Conservation (phyloP, 1,140 invertebrate genomes). For the Onthophagus taurus region DNA sequence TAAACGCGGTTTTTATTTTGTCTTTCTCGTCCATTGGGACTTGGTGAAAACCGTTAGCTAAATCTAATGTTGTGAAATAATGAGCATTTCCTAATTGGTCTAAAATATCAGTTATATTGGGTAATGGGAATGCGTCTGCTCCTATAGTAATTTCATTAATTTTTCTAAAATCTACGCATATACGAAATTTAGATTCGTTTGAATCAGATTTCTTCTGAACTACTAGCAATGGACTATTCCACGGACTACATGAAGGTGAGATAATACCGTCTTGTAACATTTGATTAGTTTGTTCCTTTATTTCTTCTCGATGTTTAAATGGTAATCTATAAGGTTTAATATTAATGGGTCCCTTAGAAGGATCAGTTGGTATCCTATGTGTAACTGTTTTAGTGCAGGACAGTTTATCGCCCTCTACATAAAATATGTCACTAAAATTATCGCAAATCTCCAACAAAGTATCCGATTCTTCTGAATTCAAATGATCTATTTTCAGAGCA, state of each 20-base stretch:
- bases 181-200: slow-evolving; percentile 13
- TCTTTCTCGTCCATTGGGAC: slow-evolving; percentile 27
- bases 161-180: slow-evolving; percentile 18
- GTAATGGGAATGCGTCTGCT: slow-evolving; percentile 44
- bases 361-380: slow-evolving; percentile 9
- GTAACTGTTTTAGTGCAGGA: not conserved
- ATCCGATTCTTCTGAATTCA: slow-evolving; percentile 1
- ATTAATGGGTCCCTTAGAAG: too few species aligned
- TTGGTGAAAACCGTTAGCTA: slow-evolving; percentile 44
- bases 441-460: not conserved
- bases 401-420: not conserved
- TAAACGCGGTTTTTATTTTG: slow-evolving; percentile 31
- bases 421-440: slow-evolving; percentile 3
- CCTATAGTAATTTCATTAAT: slow-evolving; percentile 36
- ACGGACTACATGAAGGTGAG: too few species aligned
- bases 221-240: too few species aligned
- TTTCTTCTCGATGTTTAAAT: too few species aligned
- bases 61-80: slow-evolving; percentile 35
- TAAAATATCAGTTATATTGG: slow-evolving; percentile 39
- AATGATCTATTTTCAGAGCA: not conserved
- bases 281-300: too few species aligned
- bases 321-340: too few species aligned
- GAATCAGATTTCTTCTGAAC: too few species aligned
- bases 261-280: too few species aligned
- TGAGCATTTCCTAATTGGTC: slow-evolving; percentile 37